These are phyloP conservation scores for Lophura nycthemera DNA, from an alignment of 2,113 vertebrate species.

Conservation along the genomic window DNA sequence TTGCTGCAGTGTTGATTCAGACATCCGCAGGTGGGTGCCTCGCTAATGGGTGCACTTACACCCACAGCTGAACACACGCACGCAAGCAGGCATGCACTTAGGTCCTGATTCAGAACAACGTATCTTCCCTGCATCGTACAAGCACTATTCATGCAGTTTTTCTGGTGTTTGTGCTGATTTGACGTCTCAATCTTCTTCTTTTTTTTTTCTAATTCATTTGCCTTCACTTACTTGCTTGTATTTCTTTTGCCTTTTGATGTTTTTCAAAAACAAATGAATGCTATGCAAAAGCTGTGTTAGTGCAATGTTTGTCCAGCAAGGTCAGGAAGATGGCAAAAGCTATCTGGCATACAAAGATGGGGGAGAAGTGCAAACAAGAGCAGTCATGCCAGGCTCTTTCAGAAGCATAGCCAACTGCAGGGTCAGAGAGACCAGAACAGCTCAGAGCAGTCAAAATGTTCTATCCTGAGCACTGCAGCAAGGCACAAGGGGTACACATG, in stretches of 20 bases:
- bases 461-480: neutral
- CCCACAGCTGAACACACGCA: neutral
- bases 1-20: neutral
- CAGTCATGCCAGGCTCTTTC: neutral
- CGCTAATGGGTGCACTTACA: neutral
- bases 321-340: conserved; percentile 39
- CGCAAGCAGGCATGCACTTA: neutral
- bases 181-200: neutral
- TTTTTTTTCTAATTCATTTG: neutral
- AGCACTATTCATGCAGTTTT: neutral
- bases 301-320: neutral
- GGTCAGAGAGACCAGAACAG: conserved; percentile 1
- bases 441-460: neutral
- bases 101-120: neutral
- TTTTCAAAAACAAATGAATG: neutral
- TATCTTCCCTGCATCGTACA: neutral
- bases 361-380: conserved; percentile 31
- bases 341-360: neutral
- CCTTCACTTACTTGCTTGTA: neutral
- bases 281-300: neutral
- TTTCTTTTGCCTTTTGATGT: neutral
- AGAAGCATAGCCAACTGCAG: conserved; percentile 1
- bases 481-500: neutral
- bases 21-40: neutral
- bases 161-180: neutral